Conservation (phyloP, 2,888 invertebrate species). For the Nipponacmea schrenckii region DNA sequence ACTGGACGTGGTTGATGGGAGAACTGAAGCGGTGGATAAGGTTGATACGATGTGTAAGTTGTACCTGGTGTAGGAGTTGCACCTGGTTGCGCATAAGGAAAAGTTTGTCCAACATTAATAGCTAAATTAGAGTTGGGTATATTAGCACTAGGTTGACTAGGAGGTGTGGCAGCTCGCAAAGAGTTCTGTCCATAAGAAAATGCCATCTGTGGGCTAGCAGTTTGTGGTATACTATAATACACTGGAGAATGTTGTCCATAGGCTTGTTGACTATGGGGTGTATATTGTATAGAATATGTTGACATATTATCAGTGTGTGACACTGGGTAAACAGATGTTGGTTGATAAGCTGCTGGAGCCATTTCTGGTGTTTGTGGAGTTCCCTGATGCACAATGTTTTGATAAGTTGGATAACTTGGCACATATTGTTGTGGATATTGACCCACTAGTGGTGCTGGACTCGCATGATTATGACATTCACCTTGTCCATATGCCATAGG, state of each 20-base stretch:
- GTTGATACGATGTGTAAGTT: conserved; percentile 41
- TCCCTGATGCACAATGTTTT: conserved; percentile 21
- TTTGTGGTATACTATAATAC: conserved; percentile 34
- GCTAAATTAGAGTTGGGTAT: conserved; percentile 33
- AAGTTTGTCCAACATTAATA: conserved; percentile 31
- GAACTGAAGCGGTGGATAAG: conserved; percentile 32
- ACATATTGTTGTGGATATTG: conserved; percentile 20
- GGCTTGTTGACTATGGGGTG: conserved; percentile 20
- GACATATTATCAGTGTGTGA: conserved; percentile 25
- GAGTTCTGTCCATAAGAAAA: conserved; percentile 28
- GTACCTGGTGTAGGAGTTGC: conserved; percentile 17
- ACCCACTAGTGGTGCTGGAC: conserved; percentile 13
- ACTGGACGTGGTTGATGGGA: conserved; percentile 29
- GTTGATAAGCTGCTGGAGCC: conserved; percentile 13
- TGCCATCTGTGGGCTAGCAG: conserved; percentile 29
- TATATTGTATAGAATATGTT: conserved; percentile 35
- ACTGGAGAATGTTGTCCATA: conserved; percentile 31
- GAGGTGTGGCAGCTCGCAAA: conserved; percentile 41
- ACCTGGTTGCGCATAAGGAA: conserved; percentile 20
- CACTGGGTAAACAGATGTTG: conserved; percentile 30
- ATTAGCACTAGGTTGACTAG: conserved; percentile 35
- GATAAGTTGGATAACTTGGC: conserved; percentile 20
- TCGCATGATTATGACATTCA: conserved; percentile 16
- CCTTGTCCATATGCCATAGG: conserved; percentile 34
- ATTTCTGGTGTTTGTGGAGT: conserved; percentile 18